These are phyloP conservation scores for Agrotis segetum DNA, from an alignment of 2,888 invertebrate genomes.

Conservation along the genomic window DNA sequence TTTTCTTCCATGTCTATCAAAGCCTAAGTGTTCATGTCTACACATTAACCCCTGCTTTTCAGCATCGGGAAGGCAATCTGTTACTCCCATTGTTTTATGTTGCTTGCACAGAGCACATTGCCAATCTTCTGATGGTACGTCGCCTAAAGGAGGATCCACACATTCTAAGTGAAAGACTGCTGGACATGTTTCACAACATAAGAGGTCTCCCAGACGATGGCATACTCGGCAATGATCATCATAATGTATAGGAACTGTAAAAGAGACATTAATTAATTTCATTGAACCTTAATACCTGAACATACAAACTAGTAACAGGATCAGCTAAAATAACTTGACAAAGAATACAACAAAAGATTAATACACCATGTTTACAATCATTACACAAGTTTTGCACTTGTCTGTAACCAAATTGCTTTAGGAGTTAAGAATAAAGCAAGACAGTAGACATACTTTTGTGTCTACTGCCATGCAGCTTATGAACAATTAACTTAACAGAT, in stretches of 20 bases:
- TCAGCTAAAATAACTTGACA: not conserved
- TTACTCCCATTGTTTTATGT: slow-evolving; percentile 97
- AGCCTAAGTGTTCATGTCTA: slow-evolving; percentile 98
- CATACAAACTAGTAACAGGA: not conserved
- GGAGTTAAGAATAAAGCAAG: not conserved
- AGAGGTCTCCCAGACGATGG: slow-evolving; percentile 97
- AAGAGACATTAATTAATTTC: slow-evolving; percentile 14
- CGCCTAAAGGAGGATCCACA: slow-evolving; percentile 97
- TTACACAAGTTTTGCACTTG: too few species aligned
- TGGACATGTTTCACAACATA: slow-evolving; percentile 99
- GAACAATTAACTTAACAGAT: not conserved
- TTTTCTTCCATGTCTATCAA: slow-evolving; percentile 98
- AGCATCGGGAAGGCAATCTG: slow-evolving; percentile 97
- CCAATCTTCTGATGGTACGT: slow-evolving; percentile 99
- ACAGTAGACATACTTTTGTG: not conserved
- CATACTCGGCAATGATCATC: slow-evolving; percentile 98
- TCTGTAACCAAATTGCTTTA: not conserved
- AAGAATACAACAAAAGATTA: not conserved
- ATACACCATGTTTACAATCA: too few species aligned
- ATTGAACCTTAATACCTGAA: not conserved
- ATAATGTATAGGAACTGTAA: slow-evolving; percentile 95
- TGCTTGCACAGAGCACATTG: slow-evolving; percentile 98
- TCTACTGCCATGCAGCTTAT: too few species aligned
- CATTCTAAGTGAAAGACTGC: slow-evolving; percentile 99
- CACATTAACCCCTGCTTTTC: slow-evolving; percentile 98